phyloP scores from a whole-genome alignment of 2,113 vertebrate species.

The Phoenicopterus ruber region DNA sequence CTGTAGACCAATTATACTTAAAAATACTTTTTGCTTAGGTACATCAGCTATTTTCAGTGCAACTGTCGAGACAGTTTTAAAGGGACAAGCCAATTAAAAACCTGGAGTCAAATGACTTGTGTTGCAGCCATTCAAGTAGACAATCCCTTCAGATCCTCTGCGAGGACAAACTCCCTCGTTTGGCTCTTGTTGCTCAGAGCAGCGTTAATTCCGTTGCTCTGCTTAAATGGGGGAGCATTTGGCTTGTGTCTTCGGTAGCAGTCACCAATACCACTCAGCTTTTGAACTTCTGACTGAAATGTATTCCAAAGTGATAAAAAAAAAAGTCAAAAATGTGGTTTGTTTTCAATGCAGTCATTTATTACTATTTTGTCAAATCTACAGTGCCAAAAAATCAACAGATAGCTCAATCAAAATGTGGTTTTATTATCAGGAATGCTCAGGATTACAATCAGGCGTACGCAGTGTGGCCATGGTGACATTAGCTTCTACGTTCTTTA shows the following conservation, averaged over 20 bases:
- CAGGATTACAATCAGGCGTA: background rate
- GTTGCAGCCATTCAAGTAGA: background rate
- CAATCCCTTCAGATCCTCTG: background rate
- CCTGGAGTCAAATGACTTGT: background rate
- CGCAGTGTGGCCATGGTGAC: background rate
- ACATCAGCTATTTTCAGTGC: background rate
- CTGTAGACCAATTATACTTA: conserved; percentile 18
- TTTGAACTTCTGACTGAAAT: background rate
- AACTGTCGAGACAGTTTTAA: background rate
- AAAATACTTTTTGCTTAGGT: conserved; percentile 22
- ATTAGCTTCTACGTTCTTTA: background rate
- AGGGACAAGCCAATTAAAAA: background rate
- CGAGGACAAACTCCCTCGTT: background rate
- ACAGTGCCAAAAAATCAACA: background rate
- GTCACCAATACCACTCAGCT: background rate
- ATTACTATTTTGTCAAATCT: background rate
- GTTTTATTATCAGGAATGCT: background rate
- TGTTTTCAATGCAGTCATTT: background rate
- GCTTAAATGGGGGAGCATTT: background rate
- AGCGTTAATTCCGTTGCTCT: background rate
- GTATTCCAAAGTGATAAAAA: background rate
- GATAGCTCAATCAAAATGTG: background rate
- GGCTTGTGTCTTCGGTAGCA: background rate
- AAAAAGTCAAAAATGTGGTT: background rate
- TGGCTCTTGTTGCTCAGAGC: background rate